phyloP scores from a whole-genome alignment of 2,888 invertebrate genomes.

The Stenchaetothrips biformis region DNA sequence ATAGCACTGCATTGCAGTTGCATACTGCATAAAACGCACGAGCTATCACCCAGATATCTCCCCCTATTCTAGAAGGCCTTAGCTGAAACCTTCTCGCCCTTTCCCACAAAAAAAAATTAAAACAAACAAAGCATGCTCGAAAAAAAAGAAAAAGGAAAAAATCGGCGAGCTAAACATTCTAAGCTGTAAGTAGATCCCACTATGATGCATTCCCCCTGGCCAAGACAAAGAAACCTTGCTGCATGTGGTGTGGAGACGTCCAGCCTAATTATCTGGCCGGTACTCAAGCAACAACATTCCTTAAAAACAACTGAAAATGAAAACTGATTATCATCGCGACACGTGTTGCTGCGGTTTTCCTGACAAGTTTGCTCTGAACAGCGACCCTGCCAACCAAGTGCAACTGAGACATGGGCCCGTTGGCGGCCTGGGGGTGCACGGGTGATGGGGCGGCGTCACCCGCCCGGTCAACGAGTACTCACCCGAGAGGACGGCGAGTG shows the following conservation, averaged over 20 bases:
- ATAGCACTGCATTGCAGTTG: no score
- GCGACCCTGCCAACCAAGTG: neutral
- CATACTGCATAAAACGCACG: neutral
- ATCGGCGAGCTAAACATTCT: no score
- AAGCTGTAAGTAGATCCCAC: no score
- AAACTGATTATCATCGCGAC: neutral
- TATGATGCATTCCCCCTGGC: no score
- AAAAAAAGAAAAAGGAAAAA: no score
- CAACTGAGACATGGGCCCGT: neutral
- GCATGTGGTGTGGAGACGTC: neutral
- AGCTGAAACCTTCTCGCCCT: neutral
- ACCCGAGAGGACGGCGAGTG: slow-evolving; percentile 37
- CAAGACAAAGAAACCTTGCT: no score
- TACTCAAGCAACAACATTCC: no score
- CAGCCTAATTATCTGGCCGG: no score
- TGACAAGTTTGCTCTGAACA: neutral
- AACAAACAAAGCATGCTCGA: no score
- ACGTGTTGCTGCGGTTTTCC: neutral
- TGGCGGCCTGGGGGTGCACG: neutral
- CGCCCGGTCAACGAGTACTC: slow-evolving; percentile 34
- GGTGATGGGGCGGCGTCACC: neutral
- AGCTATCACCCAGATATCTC: neutral
- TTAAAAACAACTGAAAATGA: neutral
- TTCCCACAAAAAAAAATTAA: neutral
- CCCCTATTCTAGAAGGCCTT: neutral